A percentile compares a stretch with the other conserved stretches of the same genome.
Evolutionary conservation across 2,113 vertebrate species (phyloP).

Genomic region (Apodemus speciosus): DNA sequence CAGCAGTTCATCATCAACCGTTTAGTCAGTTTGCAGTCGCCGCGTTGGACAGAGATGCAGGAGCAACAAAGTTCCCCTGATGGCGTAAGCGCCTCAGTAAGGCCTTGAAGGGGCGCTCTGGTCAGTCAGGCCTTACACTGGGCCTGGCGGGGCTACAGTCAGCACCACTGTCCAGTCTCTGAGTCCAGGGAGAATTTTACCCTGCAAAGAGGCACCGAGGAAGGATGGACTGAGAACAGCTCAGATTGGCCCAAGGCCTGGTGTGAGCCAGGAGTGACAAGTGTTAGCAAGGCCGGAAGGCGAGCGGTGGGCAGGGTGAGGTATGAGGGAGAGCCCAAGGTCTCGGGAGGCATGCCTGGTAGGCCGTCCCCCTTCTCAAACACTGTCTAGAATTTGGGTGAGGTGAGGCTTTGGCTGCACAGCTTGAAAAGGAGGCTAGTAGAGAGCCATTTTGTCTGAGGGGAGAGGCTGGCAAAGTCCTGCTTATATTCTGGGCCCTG

Average conservation of each 20-base stretch:
- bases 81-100: not conserved
- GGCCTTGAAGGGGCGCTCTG: too few species aligned
- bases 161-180: accelerated
- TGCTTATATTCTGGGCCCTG: not conserved
- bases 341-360: not conserved
- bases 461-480: not conserved
- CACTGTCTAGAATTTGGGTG: not conserved
- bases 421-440: not conserved
- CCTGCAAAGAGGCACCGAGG: not conserved
- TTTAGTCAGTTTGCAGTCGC: not conserved
- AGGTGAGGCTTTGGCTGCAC: not conserved
- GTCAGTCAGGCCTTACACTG: not conserved
- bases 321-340: not conserved
- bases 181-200: not conserved
- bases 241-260: not conserved
- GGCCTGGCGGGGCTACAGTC: not conserved
- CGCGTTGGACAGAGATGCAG: not conserved
- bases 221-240: not conserved
- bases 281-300: not conserved
- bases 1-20: not conserved
- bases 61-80: not conserved
- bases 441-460: not conserved
- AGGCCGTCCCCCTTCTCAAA: not conserved
- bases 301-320: too few species aligned
- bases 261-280: too few species aligned